A percentile compares a stretch with the other conserved stretches of the same genome.
Conservation (phyloP, 2,113 vertebrate genomes). For the Beaufortia kweichowensis region DNA sequence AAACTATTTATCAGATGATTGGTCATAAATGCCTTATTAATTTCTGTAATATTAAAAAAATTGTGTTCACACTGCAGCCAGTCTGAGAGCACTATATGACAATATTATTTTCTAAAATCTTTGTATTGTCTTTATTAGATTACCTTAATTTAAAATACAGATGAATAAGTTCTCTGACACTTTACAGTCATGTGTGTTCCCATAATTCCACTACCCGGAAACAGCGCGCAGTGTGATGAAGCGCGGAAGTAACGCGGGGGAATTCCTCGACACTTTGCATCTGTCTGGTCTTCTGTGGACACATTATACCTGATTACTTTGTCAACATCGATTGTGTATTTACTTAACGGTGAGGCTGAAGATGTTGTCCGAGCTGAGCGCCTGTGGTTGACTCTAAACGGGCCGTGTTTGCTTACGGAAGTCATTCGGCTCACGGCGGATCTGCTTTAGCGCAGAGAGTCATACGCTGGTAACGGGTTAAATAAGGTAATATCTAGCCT, state of each 20-base stretch:
- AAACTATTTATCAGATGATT: too few species aligned
- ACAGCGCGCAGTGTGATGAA: slow-evolving; percentile 31
- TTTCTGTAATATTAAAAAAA: too few species aligned
- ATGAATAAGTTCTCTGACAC: background rate
- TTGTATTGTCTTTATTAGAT: too few species aligned
- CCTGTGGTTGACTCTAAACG: slow-evolving; percentile 4
- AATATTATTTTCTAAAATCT: too few species aligned
- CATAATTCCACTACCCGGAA: slow-evolving; percentile 33
- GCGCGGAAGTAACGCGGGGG: slow-evolving; percentile 68
- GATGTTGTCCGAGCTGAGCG: slow-evolving; percentile 14
- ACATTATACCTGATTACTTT: slow-evolving; percentile 27
- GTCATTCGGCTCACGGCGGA: background rate
- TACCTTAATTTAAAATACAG: too few species aligned
- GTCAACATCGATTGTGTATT: background rate
- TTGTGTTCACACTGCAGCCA: too few species aligned
- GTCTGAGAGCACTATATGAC: too few species aligned
- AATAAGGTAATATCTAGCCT: background rate
- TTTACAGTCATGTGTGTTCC: background rate
- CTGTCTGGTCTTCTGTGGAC: slow-evolving; percentile 31
- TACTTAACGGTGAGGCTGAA: background rate
- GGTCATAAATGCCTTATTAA: too few species aligned
- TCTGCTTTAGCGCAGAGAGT: slow-evolving; percentile 6
- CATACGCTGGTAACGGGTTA: slow-evolving; percentile 1
- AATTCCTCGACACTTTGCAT: slow-evolving; percentile 57
- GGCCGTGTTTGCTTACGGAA: slow-evolving; percentile 16